These are phyloP conservation scores for Rhabdophis nuchalis DNA, from an alignment of 2,797 vertebrate species.

Conservation along the genomic window DNA sequence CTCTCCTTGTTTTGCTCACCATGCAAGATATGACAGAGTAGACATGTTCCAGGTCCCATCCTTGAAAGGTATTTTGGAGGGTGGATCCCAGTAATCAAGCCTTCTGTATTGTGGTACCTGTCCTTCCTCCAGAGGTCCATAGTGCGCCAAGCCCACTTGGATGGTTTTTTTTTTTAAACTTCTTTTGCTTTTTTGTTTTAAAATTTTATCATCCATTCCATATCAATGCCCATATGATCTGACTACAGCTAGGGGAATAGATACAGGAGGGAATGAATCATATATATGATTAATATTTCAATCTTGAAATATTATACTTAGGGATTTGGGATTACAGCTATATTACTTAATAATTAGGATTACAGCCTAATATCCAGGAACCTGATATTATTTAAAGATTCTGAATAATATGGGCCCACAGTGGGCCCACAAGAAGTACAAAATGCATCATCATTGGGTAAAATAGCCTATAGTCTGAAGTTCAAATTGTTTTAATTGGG, in stretches of 20 bases:
- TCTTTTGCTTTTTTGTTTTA: background rate
- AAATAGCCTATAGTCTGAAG: too few relatives aligned
- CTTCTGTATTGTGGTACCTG: background rate
- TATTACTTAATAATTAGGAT: background rate
- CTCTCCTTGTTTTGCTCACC: background rate
- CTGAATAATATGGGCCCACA: background rate
- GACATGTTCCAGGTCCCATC: background rate
- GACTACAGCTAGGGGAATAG: background rate
- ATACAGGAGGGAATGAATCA: background rate
- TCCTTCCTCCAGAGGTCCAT: background rate
- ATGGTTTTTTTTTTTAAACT: too few relatives aligned
- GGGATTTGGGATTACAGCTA: background rate
- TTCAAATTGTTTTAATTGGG: too few relatives aligned
- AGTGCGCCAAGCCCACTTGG: background rate
- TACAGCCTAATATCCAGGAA: background rate
- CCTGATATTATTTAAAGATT: background rate
- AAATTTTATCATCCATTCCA: background rate
- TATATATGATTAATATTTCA: background rate
- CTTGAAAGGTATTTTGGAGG: background rate
- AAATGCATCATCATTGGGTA: background rate
- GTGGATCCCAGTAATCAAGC: background rate
- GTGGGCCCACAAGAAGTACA: background rate
- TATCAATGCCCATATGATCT: background rate
- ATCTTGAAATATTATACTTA: background rate
- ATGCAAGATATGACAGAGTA: background rate